These are phyloP conservation scores for Chionomys nivalis DNA, from an alignment of 2,113 vertebrate genomes.

Conservation along the genomic window DNA sequence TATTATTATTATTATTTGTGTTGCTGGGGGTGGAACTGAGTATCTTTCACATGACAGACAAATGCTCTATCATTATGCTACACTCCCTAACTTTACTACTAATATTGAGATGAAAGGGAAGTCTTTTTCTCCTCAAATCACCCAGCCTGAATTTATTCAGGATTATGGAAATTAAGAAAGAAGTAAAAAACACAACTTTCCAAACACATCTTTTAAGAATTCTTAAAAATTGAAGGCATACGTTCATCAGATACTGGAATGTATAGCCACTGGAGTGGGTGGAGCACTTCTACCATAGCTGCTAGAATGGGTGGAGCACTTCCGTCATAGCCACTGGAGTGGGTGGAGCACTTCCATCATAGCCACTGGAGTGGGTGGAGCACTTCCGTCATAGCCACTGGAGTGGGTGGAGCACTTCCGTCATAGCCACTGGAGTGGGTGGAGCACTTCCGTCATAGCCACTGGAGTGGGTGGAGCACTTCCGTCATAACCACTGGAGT, in stretches of 20 bases:
- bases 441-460: not conserved
- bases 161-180: not conserved
- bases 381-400: not conserved
- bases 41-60: not conserved
- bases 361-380: not conserved
- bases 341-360: fast-evolving
- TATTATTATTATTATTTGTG: not conserved
- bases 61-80: not conserved
- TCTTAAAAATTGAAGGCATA: not conserved
- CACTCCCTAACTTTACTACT: not conserved
- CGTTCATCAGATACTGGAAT: not conserved
- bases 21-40: not conserved
- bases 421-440: not conserved
- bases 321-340: not conserved
- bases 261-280: conserved; percentile 38
- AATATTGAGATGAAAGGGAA: not conserved
- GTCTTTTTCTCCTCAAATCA: conserved; percentile 27
- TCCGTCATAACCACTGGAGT: not conserved
- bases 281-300: no score
- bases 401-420: not conserved
- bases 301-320: fast-evolving
- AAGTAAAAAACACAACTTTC: not conserved
- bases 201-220: not conserved
- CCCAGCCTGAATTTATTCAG: conserved; percentile 29
- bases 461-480: not conserved